Percentiles rank a stretch among this genome's conserved stretches.
These are phyloP conservation scores for Puffinus mauretanicus DNA, from an alignment of 2,113 vertebrate genomes.

Conservation along the genomic window DNA sequence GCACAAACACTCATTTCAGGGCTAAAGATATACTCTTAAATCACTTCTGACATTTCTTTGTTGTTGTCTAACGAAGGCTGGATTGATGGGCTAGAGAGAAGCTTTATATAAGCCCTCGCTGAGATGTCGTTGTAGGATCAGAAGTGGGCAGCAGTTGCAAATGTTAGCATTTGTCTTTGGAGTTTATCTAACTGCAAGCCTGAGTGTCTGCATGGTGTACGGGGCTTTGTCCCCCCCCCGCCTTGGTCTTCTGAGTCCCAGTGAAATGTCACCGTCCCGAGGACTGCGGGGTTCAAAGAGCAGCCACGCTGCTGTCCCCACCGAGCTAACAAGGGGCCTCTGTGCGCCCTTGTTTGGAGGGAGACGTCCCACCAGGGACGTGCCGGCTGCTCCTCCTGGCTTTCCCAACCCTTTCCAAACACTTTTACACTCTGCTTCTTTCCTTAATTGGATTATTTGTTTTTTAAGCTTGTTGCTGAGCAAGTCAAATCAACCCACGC, in stretches of 20 bases:
- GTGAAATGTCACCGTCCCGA: background rate
- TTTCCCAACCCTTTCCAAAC: slow-evolving; percentile 22
- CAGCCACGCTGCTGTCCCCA: background rate
- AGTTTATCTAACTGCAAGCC: background rate
- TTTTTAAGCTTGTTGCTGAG: slow-evolving; percentile 39
- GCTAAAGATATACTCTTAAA: slow-evolving; percentile 1
- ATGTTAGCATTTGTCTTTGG: background rate
- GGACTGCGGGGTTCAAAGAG: background rate
- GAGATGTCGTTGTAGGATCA: accelerated
- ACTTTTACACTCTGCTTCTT: slow-evolving; percentile 51
- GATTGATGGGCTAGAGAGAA: background rate
- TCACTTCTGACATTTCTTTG: slow-evolving; percentile 26
- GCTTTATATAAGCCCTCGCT: background rate
- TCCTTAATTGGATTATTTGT: slow-evolving; percentile 52
- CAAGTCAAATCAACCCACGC: slow-evolving; percentile 5
- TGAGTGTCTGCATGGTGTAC: background rate
- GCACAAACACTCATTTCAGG: slow-evolving; percentile 1
- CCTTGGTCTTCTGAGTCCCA: background rate
- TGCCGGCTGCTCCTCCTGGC: background rate
- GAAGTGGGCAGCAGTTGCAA: slow-evolving; percentile 31
- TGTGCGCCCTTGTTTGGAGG: background rate
- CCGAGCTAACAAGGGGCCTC: background rate
- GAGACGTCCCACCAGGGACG: background rate
- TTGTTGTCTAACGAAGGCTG: background rate
- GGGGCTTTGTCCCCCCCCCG: background rate